These are phyloP conservation scores for Bemisia tabaci DNA, from an alignment of 1,140 invertebrate genomes.

Conservation along the genomic window DNA sequence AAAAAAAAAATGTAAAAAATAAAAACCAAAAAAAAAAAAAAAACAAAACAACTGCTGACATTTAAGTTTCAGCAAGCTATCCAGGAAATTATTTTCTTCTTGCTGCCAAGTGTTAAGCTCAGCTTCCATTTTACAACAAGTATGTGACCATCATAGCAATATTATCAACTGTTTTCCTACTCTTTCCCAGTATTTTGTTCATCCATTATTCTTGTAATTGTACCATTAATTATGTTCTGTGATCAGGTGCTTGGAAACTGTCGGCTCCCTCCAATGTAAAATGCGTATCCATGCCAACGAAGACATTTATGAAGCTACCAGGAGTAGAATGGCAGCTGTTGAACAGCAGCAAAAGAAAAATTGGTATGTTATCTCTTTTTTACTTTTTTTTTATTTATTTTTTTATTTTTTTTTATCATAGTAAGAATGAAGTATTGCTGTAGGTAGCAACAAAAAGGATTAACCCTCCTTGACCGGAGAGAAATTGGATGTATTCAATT, in stretches of 20 bases:
- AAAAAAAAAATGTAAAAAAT: too few relatives aligned
- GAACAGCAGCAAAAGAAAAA: conserved; percentile 85
- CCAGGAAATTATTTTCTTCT: too few relatives aligned
- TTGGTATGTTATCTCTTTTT: conserved; percentile 43
- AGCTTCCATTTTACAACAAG: conserved; percentile 5
- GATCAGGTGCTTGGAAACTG: too few relatives aligned
- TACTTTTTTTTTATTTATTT: not conserved
- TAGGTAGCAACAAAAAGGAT: not conserved
- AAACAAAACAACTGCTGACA: too few relatives aligned
- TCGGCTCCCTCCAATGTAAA: conserved; percentile 66
- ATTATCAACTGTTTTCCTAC: conserved; percentile 7
- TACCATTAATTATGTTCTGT: too few relatives aligned
- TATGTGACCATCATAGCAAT: conserved; percentile 1
- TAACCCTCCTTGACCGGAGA: too few relatives aligned
- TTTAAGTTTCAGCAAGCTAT: not conserved
- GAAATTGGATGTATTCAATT: too few relatives aligned
- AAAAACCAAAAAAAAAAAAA: too few relatives aligned
- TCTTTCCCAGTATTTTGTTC: conserved; percentile 31
- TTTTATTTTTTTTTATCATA: not conserved
- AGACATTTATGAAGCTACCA: conserved; percentile 83
- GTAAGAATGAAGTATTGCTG: not conserved
- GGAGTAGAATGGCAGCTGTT: conserved; percentile 72
- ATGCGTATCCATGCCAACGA: conserved; percentile 86
- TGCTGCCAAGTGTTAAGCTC: not conserved
- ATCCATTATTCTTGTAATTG: conserved; percentile 30